Base-by-base conservation (phyloP, 2,113 vertebrate species). In the Corythoichthys intestinalis region DNA sequence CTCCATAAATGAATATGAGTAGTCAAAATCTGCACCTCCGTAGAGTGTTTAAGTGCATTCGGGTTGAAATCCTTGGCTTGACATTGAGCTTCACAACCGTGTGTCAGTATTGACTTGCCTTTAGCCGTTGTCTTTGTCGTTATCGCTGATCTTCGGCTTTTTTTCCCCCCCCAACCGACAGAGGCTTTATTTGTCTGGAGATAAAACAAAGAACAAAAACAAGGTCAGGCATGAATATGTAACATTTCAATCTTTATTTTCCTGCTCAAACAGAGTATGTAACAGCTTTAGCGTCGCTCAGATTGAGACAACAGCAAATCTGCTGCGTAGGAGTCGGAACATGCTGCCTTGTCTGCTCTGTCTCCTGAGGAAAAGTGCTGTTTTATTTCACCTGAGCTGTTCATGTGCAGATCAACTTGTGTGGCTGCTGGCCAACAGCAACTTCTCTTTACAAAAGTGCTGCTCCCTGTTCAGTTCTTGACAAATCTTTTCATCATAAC, bases 271-370 rank as follows among this genome's bases (percentile, higher is more conserved):
- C 38, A 13, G 59, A 68, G 70, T 54, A 47, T 38, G 67, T 17
- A 4, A 73, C 69, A 28, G 64, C 67, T 56, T 64, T 53, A 57
- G 56, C 69, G 46, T 63, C 7, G 46, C 65, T 82, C 63, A 14
- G 53, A 78, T 65, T 41, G 65, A 67, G 66, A 86, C 76, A 70
- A 56, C 78, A 85, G 84, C 71, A 73, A 73, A 85, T 87, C 80
- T 87, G 88, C 76, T 87, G 85, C 74, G 87, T 91, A 50, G 87
- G 90, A 79, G 88, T 84, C 65, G 44, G 39, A 70, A 66, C 74
- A 62, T 66, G 71, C 73, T 63, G 68, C 57, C 70, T 41, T 38
- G 1, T 57, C 77, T 77, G 34, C 65, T 67, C 75, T 39, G 17
- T n/a, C 60, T 63, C 60, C n/a, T 1, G 10, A 70, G 67, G 65